Evolutionary conservation across 2,797 vertebrate genomes (phyloP).

Genomic region (Pseudopleuronectes americanus): DNA sequence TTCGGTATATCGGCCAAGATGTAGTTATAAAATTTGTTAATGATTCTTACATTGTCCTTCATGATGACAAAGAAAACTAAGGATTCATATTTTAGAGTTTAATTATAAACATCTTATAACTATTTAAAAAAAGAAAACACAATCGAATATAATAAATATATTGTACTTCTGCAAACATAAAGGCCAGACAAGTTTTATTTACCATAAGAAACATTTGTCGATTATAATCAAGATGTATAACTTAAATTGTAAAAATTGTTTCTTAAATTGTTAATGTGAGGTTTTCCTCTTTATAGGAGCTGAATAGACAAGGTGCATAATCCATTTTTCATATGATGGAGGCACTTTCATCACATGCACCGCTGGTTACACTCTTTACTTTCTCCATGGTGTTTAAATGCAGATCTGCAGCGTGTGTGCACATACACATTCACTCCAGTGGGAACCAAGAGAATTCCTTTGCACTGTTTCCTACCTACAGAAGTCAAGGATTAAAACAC

Average conservation of each 20-base stretch:
- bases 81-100: too few relatives aligned
- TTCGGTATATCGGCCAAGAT: too few relatives aligned
- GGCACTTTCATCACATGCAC: conserved; percentile 43
- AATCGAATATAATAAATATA: too few relatives aligned
- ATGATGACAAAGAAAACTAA: too few relatives aligned
- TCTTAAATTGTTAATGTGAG: neutral
- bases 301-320: neutral
- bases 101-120: too few relatives aligned
- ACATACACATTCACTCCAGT: conserved; percentile 26
- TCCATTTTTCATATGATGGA: conserved; percentile 9
- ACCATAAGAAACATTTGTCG: too few relatives aligned
- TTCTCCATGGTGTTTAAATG: conserved; percentile 32
- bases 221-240: too few relatives aligned
- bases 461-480: conserved; percentile 47
- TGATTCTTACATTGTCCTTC: too few relatives aligned
- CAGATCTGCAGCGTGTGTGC: conserved; percentile 16
- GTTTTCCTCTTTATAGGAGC: neutral
- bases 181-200: too few relatives aligned
- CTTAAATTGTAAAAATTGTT: neutral
- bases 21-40: too few relatives aligned
- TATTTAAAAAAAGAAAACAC: too few relatives aligned
- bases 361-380: conserved; percentile 23
- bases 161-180: too few relatives aligned
- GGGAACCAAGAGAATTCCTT: conserved; percentile 31
- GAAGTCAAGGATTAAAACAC: conserved; percentile 53